phyloP scores from a whole-genome alignment of 2,888 invertebrate species.

The Epinotia nisella region DNA sequence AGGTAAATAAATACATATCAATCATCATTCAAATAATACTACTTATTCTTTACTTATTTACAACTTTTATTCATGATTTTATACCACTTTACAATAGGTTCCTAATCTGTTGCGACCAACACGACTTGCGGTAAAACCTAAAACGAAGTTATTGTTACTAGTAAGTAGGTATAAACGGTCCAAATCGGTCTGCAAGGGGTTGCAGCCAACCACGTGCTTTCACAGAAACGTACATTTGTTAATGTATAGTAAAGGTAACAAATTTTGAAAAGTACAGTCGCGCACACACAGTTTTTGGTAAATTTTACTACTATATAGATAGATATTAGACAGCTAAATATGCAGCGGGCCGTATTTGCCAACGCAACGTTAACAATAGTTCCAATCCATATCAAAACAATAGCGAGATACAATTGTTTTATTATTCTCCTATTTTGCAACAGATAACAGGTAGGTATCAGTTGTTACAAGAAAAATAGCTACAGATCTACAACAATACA shows the following conservation, averaged over 20 bases:
- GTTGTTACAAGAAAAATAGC: constrained; percentile 13
- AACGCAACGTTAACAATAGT: background rate
- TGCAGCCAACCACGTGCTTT: background rate
- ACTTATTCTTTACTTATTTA: constrained; percentile 4
- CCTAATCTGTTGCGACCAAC: constrained; percentile 2
- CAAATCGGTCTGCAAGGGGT: too few species aligned
- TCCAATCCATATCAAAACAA: constrained; percentile 5
- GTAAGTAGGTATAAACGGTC: too few species aligned
- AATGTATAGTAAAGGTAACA: too few species aligned
- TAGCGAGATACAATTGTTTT: constrained; percentile 15
- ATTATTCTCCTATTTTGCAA: constrained; percentile 7
- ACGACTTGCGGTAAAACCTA: constrained; percentile 9
- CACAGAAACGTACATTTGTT: too few species aligned
- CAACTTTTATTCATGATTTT: constrained; percentile 21
- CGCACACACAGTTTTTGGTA: too few species aligned
- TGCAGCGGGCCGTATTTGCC: too few species aligned
- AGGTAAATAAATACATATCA: too few species aligned
- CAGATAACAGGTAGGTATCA: constrained; percentile 25
- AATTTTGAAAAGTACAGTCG: too few species aligned
- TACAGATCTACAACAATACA: constrained; percentile 6
- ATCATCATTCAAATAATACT: background rate
- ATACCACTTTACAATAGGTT: background rate
- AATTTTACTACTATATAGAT: too few species aligned
- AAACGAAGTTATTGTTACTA: background rate
- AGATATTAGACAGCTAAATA: too few species aligned